Base-by-base conservation (phyloP, 2,113 vertebrate genomes). In the Lontra canadensis region DNA sequence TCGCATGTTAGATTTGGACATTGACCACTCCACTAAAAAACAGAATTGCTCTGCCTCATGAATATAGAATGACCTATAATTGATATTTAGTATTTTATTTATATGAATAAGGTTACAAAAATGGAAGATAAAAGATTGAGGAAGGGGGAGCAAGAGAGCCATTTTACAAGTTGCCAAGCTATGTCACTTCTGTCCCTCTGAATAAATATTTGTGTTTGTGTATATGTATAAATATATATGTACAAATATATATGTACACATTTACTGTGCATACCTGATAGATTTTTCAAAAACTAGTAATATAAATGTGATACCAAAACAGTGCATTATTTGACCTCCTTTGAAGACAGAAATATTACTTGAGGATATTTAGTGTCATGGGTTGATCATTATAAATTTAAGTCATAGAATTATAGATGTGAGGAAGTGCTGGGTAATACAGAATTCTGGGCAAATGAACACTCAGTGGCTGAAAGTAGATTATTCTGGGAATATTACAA, bases 321-420 rank as follows among this genome's bases (percentile, higher is more conserved):
- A 61, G 2, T 31, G 14, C 1, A 67, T 97, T 49, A 91, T 7
- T 84, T 94, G 34, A 57, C 11, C 25, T 25, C 23, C 36, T 76
- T 88, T 94, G 69, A 97, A 94, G 69, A 76, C 2, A 84, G 79
- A 92, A 7, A 31, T 76, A 29, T 34, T 73, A 81, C 84, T 90
- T 92, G 15, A 92, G 17, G 83, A n/a, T 74, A 79, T 3, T 94
- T 82, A 49, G 23, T 84, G 34, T 71, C 34, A 31, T 63, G 6
- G 7, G 5, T 79, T 11, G 2, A 15, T 94, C 69, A 76, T 29
- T 80, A 71, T 63, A 93, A 93, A 57, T 6, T 71, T 52, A 63
- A 73, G 12, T 69, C 12, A 93, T 52, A 74, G 59, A 79, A 67
- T 23, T 87, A 25, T 11, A 84, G 81, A 42, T 67, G 11, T 83